These are phyloP conservation scores for Empis stercorea DNA, from an alignment of 2,888 invertebrate species.

Conservation along the genomic window DNA sequence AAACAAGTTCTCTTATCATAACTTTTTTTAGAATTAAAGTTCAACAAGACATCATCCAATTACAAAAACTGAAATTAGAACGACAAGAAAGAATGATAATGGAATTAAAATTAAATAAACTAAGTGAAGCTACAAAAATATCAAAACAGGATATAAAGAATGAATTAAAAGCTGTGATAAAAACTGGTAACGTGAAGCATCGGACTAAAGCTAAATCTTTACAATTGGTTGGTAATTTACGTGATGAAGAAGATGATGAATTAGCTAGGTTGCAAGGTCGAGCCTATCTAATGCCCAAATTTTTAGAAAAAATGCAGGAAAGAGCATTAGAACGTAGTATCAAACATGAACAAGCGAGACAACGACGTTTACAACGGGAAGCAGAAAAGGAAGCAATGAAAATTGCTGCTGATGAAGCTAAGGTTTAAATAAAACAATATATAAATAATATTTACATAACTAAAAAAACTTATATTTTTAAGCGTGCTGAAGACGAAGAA, in stretches of 20 bases:
- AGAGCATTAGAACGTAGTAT: slow-evolving; percentile 50
- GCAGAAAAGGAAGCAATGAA: slow-evolving; percentile 35
- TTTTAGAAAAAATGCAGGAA: slow-evolving; percentile 59
- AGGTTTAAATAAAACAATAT: too few relatives aligned
- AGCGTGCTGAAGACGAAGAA: slow-evolving; percentile 43
- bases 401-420: slow-evolving; percentile 34
- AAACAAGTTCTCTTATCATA: not conserved
- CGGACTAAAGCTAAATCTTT: slow-evolving; percentile 37
- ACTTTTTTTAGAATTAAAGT: slow-evolving; percentile 44
- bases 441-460: not conserved
- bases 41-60: slow-evolving; percentile 59
- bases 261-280: slow-evolving; percentile 26
- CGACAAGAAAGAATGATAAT: slow-evolving; percentile 61
- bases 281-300: slow-evolving; percentile 44
- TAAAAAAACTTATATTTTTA: not conserved
- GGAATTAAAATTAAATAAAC: slow-evolving; percentile 55
- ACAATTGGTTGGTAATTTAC: slow-evolving; percentile 29
- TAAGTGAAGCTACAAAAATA: slow-evolving; percentile 49
- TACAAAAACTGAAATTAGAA: slow-evolving; percentile 55
- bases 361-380: slow-evolving; percentile 30
- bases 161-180: slow-evolving; percentile 43
- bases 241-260: slow-evolving; percentile 29
- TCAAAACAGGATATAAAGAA: slow-evolving; percentile 45
- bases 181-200: slow-evolving; percentile 43
- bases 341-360: slow-evolving; percentile 32